A percentile compares a stretch with the other conserved stretches of the same genome.
These are phyloP conservation scores for Petrosia ficiformis DNA, from an alignment of 37 sponge, comb jelly and placozoan genomes.

Conservation along the genomic window DNA sequence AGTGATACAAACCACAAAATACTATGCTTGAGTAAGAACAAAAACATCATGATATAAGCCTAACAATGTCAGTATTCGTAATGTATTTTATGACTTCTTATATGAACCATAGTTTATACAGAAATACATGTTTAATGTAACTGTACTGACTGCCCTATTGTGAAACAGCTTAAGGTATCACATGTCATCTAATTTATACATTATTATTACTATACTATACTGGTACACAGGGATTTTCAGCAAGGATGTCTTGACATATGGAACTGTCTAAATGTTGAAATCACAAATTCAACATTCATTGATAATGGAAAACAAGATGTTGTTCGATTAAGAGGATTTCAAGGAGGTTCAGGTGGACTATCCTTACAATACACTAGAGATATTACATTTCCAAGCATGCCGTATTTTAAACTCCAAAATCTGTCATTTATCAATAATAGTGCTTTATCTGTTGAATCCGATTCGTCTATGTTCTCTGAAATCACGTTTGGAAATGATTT, in stretches of 20 bases:
- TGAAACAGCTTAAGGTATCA: too few species aligned
- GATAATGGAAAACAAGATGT: constrained; percentile 2
- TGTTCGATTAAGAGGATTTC: not conserved
- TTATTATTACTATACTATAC: not conserved
- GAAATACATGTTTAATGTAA: too few species aligned
- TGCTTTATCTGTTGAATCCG: not conserved
- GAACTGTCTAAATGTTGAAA: constrained; percentile 21
- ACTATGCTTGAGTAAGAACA: too few species aligned
- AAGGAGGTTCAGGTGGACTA: constrained; percentile 44
- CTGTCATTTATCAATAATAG: not conserved
- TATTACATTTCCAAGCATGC: not conserved
- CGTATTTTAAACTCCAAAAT: not conserved
- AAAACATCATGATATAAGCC: too few species aligned
- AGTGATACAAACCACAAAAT: too few species aligned
- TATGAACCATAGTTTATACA: too few species aligned
- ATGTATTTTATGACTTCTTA: too few species aligned
- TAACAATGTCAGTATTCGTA: too few species aligned
- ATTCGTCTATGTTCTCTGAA: not conserved
- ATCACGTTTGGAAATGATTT: not conserved
- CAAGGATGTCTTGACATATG: constrained; percentile 40
- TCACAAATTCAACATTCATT: constrained; percentile 16
- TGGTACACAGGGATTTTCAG: constrained; percentile 1
- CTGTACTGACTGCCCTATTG: too few species aligned
- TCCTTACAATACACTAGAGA: not conserved
- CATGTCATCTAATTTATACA: not conserved